These are phyloP conservation scores for Odiellus spinosus DNA, from an alignment of 2,888 invertebrate genomes.

Conservation along the genomic window DNA sequence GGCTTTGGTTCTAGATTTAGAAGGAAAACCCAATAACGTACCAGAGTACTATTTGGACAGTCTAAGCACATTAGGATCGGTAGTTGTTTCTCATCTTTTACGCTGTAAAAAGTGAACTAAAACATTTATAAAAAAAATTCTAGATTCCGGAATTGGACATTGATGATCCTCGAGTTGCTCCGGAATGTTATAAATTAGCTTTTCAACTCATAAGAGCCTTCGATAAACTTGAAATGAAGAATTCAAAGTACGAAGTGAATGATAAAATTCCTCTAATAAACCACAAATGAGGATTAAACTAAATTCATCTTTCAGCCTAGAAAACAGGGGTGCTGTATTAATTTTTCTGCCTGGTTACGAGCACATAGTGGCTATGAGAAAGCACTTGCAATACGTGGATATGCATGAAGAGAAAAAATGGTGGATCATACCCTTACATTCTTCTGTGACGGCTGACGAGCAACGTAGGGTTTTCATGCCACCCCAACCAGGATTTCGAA, in stretches of 20 bases:
- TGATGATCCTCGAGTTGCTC: constrained; percentile 40
- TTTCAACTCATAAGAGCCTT: constrained; percentile 46
- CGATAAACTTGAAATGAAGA: constrained; percentile 40
- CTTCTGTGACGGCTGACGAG: constrained; percentile 59
- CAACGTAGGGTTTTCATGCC: constrained; percentile 46
- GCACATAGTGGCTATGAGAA: constrained; percentile 4
- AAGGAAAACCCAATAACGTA: constrained; percentile 12
- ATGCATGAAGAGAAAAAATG: constrained; percentile 15
- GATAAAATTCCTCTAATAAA: no score
- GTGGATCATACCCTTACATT: constrained; percentile 35
- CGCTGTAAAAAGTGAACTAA: constrained; percentile 3
- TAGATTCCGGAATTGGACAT: constrained; percentile 37
- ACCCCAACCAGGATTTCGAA: constrained; percentile 48
- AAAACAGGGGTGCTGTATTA: constrained; percentile 47
- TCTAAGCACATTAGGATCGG: background rate
- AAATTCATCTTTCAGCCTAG: no score
- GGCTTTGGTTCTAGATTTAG: constrained; percentile 8
- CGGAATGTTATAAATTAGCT: constrained; percentile 44
- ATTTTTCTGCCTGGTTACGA: constrained; percentile 61
- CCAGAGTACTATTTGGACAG: constrained; percentile 20
- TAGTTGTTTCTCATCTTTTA: no score
- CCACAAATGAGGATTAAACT: no score
- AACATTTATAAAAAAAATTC: no score
- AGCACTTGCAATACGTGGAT: constrained; percentile 30
- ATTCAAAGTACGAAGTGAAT: no score